Conservation (phyloP, 2,888 invertebrate species). For the Acronicta aceris region DNA sequence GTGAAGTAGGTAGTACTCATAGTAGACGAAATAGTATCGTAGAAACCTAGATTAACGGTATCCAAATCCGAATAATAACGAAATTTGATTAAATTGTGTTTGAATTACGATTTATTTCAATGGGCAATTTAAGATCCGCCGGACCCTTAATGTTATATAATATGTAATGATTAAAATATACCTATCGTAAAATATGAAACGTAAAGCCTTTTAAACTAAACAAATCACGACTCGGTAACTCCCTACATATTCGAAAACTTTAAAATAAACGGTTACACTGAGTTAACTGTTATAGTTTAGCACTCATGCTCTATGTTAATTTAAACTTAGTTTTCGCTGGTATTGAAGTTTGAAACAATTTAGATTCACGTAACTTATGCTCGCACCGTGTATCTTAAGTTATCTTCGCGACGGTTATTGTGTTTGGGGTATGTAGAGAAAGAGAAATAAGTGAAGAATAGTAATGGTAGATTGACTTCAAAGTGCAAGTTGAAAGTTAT, state of each 20-base stretch:
- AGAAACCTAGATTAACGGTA: too few species aligned
- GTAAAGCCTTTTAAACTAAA: slow-evolving; percentile 6
- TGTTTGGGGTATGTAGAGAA: not conserved
- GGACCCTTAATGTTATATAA: too few species aligned
- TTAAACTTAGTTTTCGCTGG: slow-evolving; percentile 49
- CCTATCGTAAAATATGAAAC: not conserved
- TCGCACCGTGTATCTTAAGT: slow-evolving; percentile 24
- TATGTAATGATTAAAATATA: too few species aligned
- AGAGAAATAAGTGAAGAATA: not conserved
- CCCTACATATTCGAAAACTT: slow-evolving; percentile 17
- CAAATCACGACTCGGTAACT: slow-evolving; percentile 19
- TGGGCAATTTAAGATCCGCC: too few species aligned
- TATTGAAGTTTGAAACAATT: slow-evolving; percentile 61
- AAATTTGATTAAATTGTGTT: too few species aligned
- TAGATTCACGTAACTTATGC: slow-evolving; percentile 60
- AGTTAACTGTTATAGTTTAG: slow-evolving; percentile 43
- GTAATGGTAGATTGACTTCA: too few species aligned
- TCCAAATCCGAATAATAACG: too few species aligned
- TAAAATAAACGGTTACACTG: slow-evolving; percentile 31
- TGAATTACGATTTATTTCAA: too few species aligned
- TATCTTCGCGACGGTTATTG: slow-evolving; percentile 20
- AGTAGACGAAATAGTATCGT: too few species aligned
- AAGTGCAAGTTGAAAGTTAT: too few species aligned
- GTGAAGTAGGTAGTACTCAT: too few species aligned
- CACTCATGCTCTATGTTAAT: slow-evolving; percentile 52